These are phyloP conservation scores for Myripristis murdjan DNA, from an alignment of 2,797 vertebrate genomes.

Conservation along the genomic window DNA sequence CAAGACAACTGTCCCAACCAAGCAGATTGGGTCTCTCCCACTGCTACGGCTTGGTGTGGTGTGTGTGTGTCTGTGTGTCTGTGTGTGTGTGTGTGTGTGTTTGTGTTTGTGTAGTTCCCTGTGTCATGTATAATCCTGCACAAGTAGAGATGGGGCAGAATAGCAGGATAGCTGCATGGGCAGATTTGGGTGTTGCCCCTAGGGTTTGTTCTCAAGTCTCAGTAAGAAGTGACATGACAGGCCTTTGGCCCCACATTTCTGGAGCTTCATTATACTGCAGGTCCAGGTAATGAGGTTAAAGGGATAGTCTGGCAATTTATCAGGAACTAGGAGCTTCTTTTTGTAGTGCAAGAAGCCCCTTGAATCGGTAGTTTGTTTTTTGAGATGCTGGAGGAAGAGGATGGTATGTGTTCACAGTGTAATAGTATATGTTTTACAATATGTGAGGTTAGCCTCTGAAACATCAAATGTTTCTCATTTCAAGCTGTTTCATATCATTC, in stretches of 20 bases:
- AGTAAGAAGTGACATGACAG: conserved; percentile 71
- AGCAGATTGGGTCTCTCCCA: conserved; percentile 73
- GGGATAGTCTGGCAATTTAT: conserved; percentile 14
- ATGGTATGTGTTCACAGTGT: background rate
- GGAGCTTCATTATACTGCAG: conserved; percentile 55
- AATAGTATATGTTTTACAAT: too few relatives aligned
- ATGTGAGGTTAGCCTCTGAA: too few relatives aligned
- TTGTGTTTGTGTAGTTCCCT: conserved; percentile 33
- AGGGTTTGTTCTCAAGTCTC: conserved; percentile 61
- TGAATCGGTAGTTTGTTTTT: too few relatives aligned
- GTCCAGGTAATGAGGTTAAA: conserved; percentile 68
- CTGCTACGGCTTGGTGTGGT: conserved; percentile 40
- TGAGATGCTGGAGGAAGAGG: background rate
- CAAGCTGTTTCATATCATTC: too few relatives aligned
- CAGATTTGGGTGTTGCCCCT: conserved; percentile 79
- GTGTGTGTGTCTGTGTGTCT: conserved; percentile 40
- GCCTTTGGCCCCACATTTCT: conserved; percentile 54
- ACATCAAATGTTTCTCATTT: too few relatives aligned
- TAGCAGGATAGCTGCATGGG: conserved; percentile 83
- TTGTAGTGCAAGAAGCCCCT: conserved; percentile 5
- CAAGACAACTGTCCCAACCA: conserved; percentile 77
- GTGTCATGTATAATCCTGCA: conserved; percentile 75
- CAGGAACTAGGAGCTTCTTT: conserved; percentile 9
- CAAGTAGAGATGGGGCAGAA: conserved; percentile 78
- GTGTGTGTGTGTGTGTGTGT: conserved; percentile 19